Conservation (phyloP, 2,888 invertebrate genomes). For the Meiosimyza decipiens region DNA sequence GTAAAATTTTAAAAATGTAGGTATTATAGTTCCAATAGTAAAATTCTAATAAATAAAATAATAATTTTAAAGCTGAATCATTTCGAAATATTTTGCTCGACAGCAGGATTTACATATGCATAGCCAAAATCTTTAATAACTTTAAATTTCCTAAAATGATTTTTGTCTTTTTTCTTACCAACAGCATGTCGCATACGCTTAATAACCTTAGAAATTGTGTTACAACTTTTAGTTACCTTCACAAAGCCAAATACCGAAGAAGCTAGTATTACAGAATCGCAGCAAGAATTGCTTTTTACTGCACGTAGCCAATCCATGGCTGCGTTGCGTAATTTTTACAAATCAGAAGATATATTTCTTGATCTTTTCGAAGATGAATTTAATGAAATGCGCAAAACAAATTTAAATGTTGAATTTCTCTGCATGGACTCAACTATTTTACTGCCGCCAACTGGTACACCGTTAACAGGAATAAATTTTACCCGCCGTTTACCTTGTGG, state of each 20-base stretch:
- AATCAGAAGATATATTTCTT: constrained; percentile 97
- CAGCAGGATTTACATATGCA: too few relatives aligned
- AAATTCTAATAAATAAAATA: too few relatives aligned
- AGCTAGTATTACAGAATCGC: constrained; percentile 66
- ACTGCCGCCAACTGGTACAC: constrained; percentile 94
- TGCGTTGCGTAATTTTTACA: constrained; percentile 90
- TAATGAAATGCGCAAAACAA: constrained; percentile 88
- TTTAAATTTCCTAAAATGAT: too few relatives aligned
- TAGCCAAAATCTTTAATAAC: not conserved
- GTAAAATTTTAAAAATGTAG: too few relatives aligned
- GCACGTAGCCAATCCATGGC: constrained; percentile 85
- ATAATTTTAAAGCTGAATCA: too few relatives aligned
- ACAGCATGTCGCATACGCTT: constrained; percentile 87
- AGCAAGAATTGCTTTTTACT: constrained; percentile 73
- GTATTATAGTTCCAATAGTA: too few relatives aligned
- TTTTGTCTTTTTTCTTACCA: not conserved
- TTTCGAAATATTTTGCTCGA: too few relatives aligned
- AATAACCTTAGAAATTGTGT: constrained; percentile 89
- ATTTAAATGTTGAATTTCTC: constrained; percentile 91
- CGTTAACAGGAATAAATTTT: constrained; percentile 95
- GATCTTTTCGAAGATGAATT: constrained; percentile 99
- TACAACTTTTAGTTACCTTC: constrained; percentile 81
- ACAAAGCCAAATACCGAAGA: constrained; percentile 63
- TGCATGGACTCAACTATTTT: constrained; percentile 97
- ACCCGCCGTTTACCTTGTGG: constrained; percentile 95